Evolutionary conservation across 2,797 vertebrate species (phyloP).

Genomic region (Rhinogobio ventralis): DNA sequence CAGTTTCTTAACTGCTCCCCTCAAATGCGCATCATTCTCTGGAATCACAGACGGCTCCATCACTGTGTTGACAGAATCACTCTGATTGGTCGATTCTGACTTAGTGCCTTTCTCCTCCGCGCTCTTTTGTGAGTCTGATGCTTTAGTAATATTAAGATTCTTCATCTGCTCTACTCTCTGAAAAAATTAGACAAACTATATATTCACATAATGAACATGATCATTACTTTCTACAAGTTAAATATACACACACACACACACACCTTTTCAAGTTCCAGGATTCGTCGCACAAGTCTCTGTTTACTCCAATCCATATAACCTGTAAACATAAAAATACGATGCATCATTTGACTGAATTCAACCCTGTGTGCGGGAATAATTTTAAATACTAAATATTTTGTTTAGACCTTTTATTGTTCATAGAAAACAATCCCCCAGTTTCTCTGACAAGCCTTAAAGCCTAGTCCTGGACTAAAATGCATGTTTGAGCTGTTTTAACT

Average conservation of each 20-base stretch:
- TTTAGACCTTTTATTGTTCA: not conserved
- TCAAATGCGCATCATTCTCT: conserved; percentile 68
- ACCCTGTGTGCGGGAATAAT: not conserved
- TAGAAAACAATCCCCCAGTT: not conserved
- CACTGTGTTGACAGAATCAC: conserved; percentile 65
- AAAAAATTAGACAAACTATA: conserved; percentile 49
- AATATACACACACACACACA: not conserved
- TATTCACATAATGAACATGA: not conserved
- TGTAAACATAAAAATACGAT: conserved; percentile 60
- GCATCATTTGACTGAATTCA: not conserved
- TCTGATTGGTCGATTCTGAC: conserved; percentile 29
- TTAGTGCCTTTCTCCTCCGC: conserved; percentile 61
- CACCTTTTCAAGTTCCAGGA: conserved; percentile 85
- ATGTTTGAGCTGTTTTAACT: no score
- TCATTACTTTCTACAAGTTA: not conserved
- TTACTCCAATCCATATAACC: conserved; percentile 91
- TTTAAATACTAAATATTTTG: not conserved
- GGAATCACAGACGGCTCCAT: conserved; percentile 41
- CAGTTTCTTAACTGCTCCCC: conserved; percentile 71
- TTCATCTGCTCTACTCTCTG: conserved; percentile 70
- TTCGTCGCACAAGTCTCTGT: conserved; percentile 84
- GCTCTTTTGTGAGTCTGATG: conserved; percentile 56
- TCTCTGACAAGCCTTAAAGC: no score
- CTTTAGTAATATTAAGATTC: conserved; percentile 53
- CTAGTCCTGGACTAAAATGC: no score